phyloP scores from a whole-genome alignment of 2,797 vertebrate species.

The Schizopygopsis malacanthus region DNA sequence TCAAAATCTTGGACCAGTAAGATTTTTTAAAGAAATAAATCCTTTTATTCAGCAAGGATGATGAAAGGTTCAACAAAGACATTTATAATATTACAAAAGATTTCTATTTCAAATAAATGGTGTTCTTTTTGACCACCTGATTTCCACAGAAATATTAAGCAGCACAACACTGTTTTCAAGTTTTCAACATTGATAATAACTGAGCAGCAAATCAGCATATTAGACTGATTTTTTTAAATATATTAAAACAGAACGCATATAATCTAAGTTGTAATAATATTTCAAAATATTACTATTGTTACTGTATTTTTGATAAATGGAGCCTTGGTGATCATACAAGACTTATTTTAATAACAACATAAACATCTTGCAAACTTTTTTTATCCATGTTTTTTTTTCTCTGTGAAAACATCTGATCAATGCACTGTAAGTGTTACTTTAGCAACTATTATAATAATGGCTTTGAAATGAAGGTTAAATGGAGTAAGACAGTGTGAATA shows the following conservation, averaged over 20 bases:
- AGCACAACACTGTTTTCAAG: neutral
- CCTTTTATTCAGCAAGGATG: too few relatives aligned
- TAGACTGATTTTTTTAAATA: neutral
- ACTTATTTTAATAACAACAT: neutral
- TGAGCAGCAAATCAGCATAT: neutral
- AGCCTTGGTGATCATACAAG: neutral
- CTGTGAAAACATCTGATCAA: neutral
- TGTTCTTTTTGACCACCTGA: too few relatives aligned
- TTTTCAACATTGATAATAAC: neutral
- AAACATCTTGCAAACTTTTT: neutral
- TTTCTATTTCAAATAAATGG: too few relatives aligned
- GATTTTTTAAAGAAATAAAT: neutral
- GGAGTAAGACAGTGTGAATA: slow-evolving; percentile 1
- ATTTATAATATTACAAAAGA: neutral
- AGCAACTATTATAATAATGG: neutral
- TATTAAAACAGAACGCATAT: neutral
- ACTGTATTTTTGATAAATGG: neutral
- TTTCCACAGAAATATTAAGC: neutral
- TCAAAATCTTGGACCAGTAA: neutral
- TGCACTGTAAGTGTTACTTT: too few relatives aligned
- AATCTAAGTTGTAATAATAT: neutral
- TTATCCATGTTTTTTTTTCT: neutral
- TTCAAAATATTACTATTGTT: neutral
- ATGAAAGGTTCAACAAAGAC: neutral
- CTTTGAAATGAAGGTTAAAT: slow-evolving; percentile 20